These are phyloP conservation scores for Tricholaema leucomelas DNA, from an alignment of 2,113 vertebrate genomes.

Conservation along the genomic window DNA sequence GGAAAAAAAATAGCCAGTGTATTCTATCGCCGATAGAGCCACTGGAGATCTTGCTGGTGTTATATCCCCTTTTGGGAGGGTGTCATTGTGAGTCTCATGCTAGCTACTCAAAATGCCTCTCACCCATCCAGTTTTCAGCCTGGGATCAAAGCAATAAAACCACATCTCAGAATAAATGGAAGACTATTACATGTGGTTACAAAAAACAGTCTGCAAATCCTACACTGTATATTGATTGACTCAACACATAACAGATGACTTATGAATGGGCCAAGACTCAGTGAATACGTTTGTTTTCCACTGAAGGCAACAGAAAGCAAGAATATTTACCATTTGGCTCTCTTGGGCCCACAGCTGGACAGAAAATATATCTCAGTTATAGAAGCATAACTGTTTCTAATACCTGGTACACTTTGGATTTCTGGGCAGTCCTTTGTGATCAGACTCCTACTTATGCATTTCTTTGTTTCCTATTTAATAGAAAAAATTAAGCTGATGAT, in stretches of 20 bases:
- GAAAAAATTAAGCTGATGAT: neutral
- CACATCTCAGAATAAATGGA: neutral
- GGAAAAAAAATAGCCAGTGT: neutral
- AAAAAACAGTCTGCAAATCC: neutral
- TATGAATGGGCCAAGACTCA: neutral
- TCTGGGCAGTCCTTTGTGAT: neutral
- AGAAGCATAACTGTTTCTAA: neutral
- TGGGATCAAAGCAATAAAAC: neutral
- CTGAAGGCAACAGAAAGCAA: neutral
- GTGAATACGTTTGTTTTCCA: neutral
- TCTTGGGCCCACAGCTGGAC: neutral
- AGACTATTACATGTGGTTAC: neutral
- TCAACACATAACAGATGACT: neutral
- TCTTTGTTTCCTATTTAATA: neutral
- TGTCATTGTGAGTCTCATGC: rapidly evolving
- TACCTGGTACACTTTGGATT: neutral
- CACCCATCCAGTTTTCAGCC: neutral
- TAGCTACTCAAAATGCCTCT: neutral
- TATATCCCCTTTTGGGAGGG: neutral
- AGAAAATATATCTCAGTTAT: neutral
- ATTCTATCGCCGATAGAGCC: neutral
- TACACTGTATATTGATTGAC: neutral
- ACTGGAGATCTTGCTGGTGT: neutral
- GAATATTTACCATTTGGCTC: neutral
- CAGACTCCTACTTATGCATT: neutral